These are phyloP conservation scores for Berghia stephanieae DNA, from an alignment of 1,140 invertebrate genomes.

Conservation along the genomic window DNA sequence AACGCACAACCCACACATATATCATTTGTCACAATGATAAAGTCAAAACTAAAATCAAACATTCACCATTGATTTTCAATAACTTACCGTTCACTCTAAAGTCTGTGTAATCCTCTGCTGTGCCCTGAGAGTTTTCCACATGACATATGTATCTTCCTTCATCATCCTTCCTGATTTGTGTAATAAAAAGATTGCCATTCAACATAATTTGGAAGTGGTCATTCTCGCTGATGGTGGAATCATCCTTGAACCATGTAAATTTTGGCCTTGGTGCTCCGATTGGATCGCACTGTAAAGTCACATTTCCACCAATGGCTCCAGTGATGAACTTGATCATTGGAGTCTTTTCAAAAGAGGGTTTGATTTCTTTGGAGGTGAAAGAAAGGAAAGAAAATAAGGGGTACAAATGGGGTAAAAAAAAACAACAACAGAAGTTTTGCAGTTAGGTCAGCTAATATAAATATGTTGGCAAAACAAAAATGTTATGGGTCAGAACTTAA, in stretches of 20 bases:
- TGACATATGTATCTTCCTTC: slow-evolving; percentile 50
- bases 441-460: too few species aligned
- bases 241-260: slow-evolving; percentile 86
- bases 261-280: slow-evolving; percentile 88
- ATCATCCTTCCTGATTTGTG: slow-evolving; percentile 33
- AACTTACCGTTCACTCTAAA: slow-evolving; percentile 46
- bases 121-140: slow-evolving; percentile 45
- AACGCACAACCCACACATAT: too few species aligned
- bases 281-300: slow-evolving; percentile 90
- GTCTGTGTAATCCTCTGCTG: slow-evolving; percentile 33
- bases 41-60: too few species aligned
- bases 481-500: too few species aligned
- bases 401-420: too few species aligned
- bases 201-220: slow-evolving; percentile 43
- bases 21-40: too few species aligned
- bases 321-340: slow-evolving; percentile 88
- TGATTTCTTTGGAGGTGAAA: too few species aligned
- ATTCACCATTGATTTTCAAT: too few species aligned
- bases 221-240: slow-evolving; percentile 74
- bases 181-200: slow-evolving; percentile 53
- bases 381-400: too few species aligned
- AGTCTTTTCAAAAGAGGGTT: slow-evolving; percentile 88
- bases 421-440: too few species aligned
- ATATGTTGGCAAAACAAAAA: too few species aligned
- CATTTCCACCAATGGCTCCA: slow-evolving; percentile 88